Base-by-base conservation (phyloP, 2,888 invertebrate species). In the Nymphalis urticae region DNA sequence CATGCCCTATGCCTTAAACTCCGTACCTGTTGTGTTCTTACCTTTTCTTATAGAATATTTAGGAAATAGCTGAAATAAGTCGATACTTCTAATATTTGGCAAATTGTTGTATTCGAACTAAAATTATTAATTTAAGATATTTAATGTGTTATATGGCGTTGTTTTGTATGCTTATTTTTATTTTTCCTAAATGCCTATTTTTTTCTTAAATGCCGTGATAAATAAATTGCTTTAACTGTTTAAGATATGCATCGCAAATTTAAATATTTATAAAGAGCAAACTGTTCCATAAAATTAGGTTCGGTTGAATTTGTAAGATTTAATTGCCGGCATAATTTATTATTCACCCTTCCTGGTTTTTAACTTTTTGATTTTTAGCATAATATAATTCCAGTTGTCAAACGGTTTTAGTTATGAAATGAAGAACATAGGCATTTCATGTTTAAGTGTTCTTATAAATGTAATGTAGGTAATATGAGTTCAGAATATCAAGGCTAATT, bases 301-400 rank as follows among this genome's bases (percentile, higher is more conserved):
- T 42, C 19, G 58, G 58, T 36, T 5, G 58, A 13, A 19, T 42
- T 58, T 48, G 48, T 47, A 63, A 54, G 53, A 70, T 66, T 66
- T 70, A 70, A 70, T 63, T 59, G 54, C 59, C 27, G 21, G 53
- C 53, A 53, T 48, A 61, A 42, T 66, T 70, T 51, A 59, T 48
- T 66, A 70, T 70, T 70, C 70, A 70, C 63, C 70, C 70, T 64
- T 54, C 19, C 16, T 66, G n/a, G 48, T 27, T 48, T 60, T 48
- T 59, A 47, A 61, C 61, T 48, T 48, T 21, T 60, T 21, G 47
- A 47, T 60, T 60, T 42, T 59, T 42, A 27, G 42, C 27, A 61
- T 27, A 48, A 61, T 48, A 48, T 58, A 42, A 36, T 42, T 36
- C 17, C 42, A 58, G 19, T 19, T 13, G 36, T 42, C 19, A 5